phyloP scores from a whole-genome alignment of 2,113 vertebrate species.

The rabbit (Oryctolagus cuniculus) region mOryCun1.1 NC_091442.1:68876501-68877000 shows the following conservation, averaged over 20 bases:
- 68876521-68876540: constrained; percentile 9
- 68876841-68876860: background rate
- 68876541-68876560: constrained; percentile 35
- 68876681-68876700: background rate
- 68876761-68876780: background rate
- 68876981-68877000: too few relatives aligned
- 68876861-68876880: background rate
- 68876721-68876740: background rate
- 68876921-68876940: too few relatives aligned
- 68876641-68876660: constrained; percentile 24
- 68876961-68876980: too few relatives aligned
- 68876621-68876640: background rate
- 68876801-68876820: background rate
- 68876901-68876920: too few relatives aligned
- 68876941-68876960: too few relatives aligned
- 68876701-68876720: background rate
- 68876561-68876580: background rate
- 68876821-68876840: constrained; percentile 22
- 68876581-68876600: background rate
- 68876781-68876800: background rate
- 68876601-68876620: background rate
- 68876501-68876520: background rate
- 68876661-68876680: background rate
- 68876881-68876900: background rate
- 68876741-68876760: background rate